A percentile compares a stretch with the other conserved stretches of the same genome.
phyloP scores from a whole-genome alignment of 1,140 invertebrate species.

The Eriocheir sinensis region DNA sequence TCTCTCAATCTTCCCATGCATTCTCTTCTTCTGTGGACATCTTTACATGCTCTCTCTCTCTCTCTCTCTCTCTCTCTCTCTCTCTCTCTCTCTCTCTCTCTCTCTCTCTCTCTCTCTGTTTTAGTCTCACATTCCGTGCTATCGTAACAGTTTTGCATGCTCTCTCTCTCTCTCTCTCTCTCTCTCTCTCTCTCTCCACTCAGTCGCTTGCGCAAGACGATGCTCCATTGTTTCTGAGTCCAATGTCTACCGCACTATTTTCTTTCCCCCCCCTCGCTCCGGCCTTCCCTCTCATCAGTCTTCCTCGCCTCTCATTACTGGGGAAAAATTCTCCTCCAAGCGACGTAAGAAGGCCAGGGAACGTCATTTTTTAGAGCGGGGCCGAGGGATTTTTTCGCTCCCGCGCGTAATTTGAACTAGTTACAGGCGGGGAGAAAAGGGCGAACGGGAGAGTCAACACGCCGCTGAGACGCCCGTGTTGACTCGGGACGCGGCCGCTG shows the following conservation, averaged over 20 bases:
- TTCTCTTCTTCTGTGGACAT: background rate
- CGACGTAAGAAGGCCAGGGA: too few relatives aligned
- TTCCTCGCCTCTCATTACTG: background rate
- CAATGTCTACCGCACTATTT: background rate
- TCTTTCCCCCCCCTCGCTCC: background rate
- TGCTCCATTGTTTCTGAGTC: background rate
- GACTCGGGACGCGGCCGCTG: too few relatives aligned
- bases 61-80: conserved; percentile 16
- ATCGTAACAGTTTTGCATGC: too few relatives aligned
- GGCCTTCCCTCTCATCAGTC: background rate
- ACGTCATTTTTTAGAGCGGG: background rate
- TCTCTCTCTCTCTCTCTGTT: background rate
- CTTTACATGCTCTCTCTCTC: background rate
- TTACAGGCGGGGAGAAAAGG: background rate
- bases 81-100: background rate
- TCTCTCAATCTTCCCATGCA: background rate
- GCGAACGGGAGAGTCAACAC: too few relatives aligned
- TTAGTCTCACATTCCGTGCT: too few relatives aligned
- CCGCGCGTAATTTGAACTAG: background rate
- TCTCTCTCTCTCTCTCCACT: too few relatives aligned
- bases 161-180: conserved; percentile 18
- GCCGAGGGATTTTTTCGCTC: background rate
- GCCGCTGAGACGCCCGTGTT: too few relatives aligned
- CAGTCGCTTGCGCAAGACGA: background rate
- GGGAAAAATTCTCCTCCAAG: background rate